Conservation (phyloP, 1,140 invertebrate species). For the Trachymyrmex septentrionalis region DNA sequence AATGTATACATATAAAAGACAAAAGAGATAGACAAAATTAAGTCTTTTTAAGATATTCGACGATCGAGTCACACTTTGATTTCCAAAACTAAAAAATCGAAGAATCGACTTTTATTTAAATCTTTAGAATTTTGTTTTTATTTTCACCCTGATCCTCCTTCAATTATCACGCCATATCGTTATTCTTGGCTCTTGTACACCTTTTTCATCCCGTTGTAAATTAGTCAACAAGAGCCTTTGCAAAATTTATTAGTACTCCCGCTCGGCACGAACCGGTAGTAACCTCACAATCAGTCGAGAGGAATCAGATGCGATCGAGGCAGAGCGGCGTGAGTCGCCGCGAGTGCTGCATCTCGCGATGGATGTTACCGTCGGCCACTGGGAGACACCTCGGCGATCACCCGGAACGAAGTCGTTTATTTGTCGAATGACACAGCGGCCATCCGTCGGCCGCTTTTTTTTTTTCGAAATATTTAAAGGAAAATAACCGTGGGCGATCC, state of each 20-base stretch:
- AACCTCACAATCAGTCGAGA: conserved; percentile 65
- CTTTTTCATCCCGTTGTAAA: conserved; percentile 31
- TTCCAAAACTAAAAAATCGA: neutral
- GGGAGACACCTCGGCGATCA: conserved; percentile 79
- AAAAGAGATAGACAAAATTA: too few relatives aligned
- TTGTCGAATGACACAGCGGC: conserved; percentile 73
- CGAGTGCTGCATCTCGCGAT: conserved; percentile 70
- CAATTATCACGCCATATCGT: conserved; percentile 24
- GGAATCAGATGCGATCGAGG: conserved; percentile 73
- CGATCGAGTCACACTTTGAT: neutral
- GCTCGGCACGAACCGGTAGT: conserved; percentile 62
- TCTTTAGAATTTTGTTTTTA: neutral
- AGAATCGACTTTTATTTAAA: neutral
- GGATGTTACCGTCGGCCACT: conserved; percentile 77
- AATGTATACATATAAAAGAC: too few relatives aligned
- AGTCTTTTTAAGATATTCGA: too few relatives aligned
- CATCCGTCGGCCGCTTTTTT: neutral
- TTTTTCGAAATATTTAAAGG: conserved; percentile 46
- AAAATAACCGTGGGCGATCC: conserved; percentile 66
- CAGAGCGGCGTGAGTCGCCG: conserved; percentile 73
- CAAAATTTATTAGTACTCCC: conserved; percentile 56
- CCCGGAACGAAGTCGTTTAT: conserved; percentile 80
- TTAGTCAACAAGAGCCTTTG: conserved; percentile 48
- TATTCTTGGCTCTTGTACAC: conserved; percentile 19
- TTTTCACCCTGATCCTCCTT: neutral